phyloP scores from a whole-genome alignment of 2,888 invertebrate species.

The Peribatodes rhomboidaria region DNA sequence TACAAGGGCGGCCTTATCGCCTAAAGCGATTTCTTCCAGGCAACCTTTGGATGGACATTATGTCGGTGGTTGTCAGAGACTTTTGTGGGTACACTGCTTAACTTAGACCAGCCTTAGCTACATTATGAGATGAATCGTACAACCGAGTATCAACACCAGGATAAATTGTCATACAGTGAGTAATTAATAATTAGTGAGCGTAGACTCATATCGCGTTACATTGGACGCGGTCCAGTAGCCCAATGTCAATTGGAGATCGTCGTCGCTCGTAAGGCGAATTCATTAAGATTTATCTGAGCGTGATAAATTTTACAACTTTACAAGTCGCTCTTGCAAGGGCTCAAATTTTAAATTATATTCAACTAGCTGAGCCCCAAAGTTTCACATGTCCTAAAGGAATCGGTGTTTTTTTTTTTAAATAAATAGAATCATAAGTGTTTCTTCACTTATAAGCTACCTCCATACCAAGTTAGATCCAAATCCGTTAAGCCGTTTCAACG shows the following conservation, averaged over 20 bases:
- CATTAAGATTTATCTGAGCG: slow-evolving; percentile 43
- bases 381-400: too few species aligned
- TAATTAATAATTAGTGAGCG: slow-evolving; percentile 70
- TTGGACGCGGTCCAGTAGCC: slow-evolving; percentile 71
- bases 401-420: too few species aligned
- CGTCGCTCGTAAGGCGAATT: slow-evolving; percentile 45
- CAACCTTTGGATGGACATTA: too few species aligned
- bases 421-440: too few species aligned
- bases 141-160: slow-evolving; percentile 33
- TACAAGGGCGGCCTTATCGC: too few species aligned
- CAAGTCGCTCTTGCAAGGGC: background rate
- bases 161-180: slow-evolving; percentile 66
- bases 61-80: too few species aligned
- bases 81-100: too few species aligned
- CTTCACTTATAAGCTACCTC: too few species aligned
- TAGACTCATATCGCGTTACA: slow-evolving; percentile 66
- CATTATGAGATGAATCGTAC: background rate
- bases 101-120: slow-evolving; percentile 1
- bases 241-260: slow-evolving; percentile 75
- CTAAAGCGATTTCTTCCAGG: too few species aligned
- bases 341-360: background rate
- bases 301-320: slow-evolving; percentile 8
- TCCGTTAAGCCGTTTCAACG: too few species aligned
- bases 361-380: too few species aligned
- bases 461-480: too few species aligned